Base-by-base conservation (phyloP, 2,113 vertebrate species). In the Scortum barcoo region DNA sequence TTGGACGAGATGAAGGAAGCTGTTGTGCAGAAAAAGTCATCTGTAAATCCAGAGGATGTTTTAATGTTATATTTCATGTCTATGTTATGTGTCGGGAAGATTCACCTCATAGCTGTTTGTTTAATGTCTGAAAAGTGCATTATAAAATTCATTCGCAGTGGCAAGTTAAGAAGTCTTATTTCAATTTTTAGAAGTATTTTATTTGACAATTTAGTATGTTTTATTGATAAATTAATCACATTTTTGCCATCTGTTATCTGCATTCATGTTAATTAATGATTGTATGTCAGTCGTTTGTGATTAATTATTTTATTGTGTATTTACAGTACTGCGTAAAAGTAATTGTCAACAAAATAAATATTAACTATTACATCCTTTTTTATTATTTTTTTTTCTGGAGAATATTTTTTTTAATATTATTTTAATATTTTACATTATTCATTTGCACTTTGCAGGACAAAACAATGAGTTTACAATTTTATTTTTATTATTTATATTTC, bases 81-180 rank as follows among this genome's bases (percentile, higher is more conserved):
- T 2, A 5, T 30, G 17, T 17, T 33, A 7, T 33, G 11, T 13
- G 3, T 36, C 3, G 26, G 8, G 3, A 1, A 50, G 5, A 16
- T 53, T 54, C 11, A 51, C 19, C 26, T 19, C 11, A 30, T 57
- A 11, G n/a, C 10, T 54, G 26, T 36, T 61, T 17, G 8, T 51
- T 62, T 48, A 46, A 74, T 51, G 20, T 62, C 30, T 38, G n/a
- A 75, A 40, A 61, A 51, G 44, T 51, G 51, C 6, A 56, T 72
- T 33, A 46, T 12, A 5, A 30, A 36, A 28, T 28, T 42, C 10
- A 22, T 22, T 51, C 24, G 28, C 22, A 38, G 22, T n/a, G 36
- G 40, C 22, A 28, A 67, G 1, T 51, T 2, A 51, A 19, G 26
- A 10, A 28, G 30, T 67, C 42, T 48, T 48, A 28, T 42, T 42